Percentiles rank a stretch among this genome's conserved stretches.
Conservation (phyloP, 1,140 invertebrate species). For the Cephus cinctus region DNA sequence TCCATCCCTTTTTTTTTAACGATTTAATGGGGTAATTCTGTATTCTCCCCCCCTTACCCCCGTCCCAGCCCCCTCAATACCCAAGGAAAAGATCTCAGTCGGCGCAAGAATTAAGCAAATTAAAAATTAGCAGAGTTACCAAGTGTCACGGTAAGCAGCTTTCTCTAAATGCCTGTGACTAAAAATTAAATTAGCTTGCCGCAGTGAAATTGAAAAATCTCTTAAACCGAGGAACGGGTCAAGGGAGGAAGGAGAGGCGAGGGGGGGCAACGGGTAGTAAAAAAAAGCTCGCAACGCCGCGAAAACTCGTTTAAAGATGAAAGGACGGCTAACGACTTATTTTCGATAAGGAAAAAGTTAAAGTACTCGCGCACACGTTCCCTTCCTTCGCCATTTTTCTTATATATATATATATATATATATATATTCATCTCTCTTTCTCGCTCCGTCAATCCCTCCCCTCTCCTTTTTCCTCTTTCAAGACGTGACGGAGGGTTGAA, state of each 20-base stretch:
- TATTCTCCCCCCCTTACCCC: no score
- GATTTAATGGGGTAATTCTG: no score
- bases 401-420: no score
- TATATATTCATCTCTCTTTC: slow-evolving; percentile 12
- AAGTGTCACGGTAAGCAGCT: not conserved
- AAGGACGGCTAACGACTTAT: slow-evolving; percentile 57
- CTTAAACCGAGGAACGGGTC: slow-evolving; percentile 43
- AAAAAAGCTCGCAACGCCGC: slow-evolving; percentile 45
- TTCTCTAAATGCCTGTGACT: slow-evolving; percentile 2
- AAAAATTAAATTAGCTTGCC: slow-evolving; percentile 49
- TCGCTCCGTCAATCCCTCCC: not conserved
- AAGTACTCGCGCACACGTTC: slow-evolving; percentile 33
- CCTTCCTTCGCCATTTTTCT: not conserved
- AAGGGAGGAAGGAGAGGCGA: slow-evolving; percentile 11
- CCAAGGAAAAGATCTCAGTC: no score
- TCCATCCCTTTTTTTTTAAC: no score
- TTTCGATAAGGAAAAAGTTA: slow-evolving; percentile 57
- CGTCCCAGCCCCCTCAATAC: no score
- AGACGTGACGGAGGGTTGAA: not conserved
- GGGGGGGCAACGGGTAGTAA: slow-evolving; percentile 15
- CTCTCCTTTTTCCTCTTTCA: not conserved
- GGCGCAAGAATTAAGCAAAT: no score
- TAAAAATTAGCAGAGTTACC: not conserved
- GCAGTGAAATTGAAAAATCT: slow-evolving; percentile 50
- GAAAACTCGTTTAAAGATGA: slow-evolving; percentile 59